These are phyloP conservation scores for Caranx melampygus DNA, from an alignment of 2,113 vertebrate genomes.

Conservation along the genomic window DNA sequence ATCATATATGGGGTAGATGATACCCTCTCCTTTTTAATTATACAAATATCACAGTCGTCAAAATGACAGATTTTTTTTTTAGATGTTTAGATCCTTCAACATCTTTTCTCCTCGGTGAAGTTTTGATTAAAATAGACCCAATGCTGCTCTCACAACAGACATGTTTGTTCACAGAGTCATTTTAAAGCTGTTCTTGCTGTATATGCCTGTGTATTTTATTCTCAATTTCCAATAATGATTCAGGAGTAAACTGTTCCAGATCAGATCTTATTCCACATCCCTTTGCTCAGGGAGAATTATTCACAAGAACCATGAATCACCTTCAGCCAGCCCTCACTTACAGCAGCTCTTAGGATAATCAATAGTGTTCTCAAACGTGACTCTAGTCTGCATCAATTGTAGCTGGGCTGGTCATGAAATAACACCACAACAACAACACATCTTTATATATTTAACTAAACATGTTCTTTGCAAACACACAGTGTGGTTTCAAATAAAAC, in stretches of 20 bases:
- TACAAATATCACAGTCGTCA: constrained; percentile 79
- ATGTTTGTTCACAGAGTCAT: constrained; percentile 34
- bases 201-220: constrained; percentile 44
- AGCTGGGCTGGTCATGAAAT: constrained; percentile 39
- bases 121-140: constrained; percentile 74
- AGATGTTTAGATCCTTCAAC: constrained; percentile 61
- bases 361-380: constrained; percentile 61
- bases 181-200: constrained; percentile 39
- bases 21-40: constrained; percentile 82
- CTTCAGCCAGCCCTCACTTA: constrained; percentile 48
- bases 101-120: constrained; percentile 54
- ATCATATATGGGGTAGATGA: constrained; percentile 73
- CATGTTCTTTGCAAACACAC: neutral
- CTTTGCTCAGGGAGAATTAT: constrained; percentile 54
- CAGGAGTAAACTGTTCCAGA: constrained; percentile 20
- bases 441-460: neutral
- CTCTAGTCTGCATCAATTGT: constrained; percentile 40
- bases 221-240: constrained; percentile 32
- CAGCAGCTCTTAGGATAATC: constrained; percentile 59
- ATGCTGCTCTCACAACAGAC: constrained; percentile 26
- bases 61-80: constrained; percentile 74
- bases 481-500: neutral
- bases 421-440: neutral
- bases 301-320: constrained; percentile 60
- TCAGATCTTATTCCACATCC: constrained; percentile 37